Base-by-base conservation (phyloP, 2,888 invertebrate species). In the Noctua janthina region DNA sequence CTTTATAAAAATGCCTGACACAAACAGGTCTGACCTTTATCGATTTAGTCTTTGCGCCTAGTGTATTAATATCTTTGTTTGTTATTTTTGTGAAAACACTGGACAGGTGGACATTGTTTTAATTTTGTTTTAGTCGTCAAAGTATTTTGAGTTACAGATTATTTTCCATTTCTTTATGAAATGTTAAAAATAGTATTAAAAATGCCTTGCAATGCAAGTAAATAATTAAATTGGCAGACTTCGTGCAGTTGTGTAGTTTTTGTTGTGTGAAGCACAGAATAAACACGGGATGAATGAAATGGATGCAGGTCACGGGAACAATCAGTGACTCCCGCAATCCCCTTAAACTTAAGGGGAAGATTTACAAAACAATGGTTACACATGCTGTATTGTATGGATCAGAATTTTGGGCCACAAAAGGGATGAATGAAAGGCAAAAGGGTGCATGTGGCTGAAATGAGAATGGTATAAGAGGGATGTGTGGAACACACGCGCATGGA, bases 1-100 rank as follows among this genome's bases (percentile, higher is more conserved):
- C 72, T 84, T 83, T 76, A 82, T 73, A 83, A 84, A 87, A 84
- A 79, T 78, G 84, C 51, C 59, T 78, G 84, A 87, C 84, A 84
- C 66, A 84, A 86, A 84, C 73, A 83, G 70, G 54, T 39, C 59
- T 72, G 68, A 75, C 87, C 87, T 79, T 69, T 69, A 59, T 87
- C 64, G 79, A 83, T 72, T 75, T 59, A 49, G 74, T 54, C 39
- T 51, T 72, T 71, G 59, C 46, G 74, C 5, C 46, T 76, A 29
- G 77, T 82, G 66, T 86, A 68, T 46, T 68, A 70, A 71, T 73
- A 49, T 43, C n/a, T 68, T 74, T 75, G 15, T 82, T 43, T n/a
- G 39, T 23, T 73, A 39, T 51, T 81, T 54, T 68, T 62, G 29
- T 62, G 51, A 15, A 29, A n/a, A n/a, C 20, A 43, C 1, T 13